Percentiles rank a stretch among this genome's conserved stretches.
These are phyloP conservation scores for Trachelus iudaicus DNA, from an alignment of 2,888 invertebrate species.

Conservation along the genomic window DNA sequence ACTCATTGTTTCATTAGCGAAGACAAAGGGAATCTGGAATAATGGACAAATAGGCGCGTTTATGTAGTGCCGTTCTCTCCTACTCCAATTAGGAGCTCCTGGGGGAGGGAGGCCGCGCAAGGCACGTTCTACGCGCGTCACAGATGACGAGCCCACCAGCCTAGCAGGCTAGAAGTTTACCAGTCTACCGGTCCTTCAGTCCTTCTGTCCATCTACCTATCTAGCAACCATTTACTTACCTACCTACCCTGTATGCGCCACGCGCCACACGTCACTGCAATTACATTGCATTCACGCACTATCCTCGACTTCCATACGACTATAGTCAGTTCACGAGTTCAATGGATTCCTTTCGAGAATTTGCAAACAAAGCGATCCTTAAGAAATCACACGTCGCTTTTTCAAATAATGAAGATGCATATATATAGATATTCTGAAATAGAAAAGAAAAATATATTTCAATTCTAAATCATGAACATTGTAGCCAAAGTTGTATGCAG, in stretches of 20 bases:
- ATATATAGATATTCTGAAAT: neutral
- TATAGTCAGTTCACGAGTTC: neutral
- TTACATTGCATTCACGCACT: neutral
- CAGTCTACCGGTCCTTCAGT: neutral
- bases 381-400: neutral
- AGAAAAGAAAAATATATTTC: neutral
- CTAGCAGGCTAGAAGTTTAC: neutral
- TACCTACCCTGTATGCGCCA: neutral
- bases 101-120: conserved; percentile 40
- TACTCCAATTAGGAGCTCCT: conserved; percentile 62
- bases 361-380: neutral
- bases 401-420: neutral
- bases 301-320: neutral
- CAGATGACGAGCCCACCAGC: conserved; percentile 12
- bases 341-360: neutral
- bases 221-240: neutral
- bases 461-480: neutral
- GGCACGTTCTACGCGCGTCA: conserved; percentile 42
- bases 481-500: too few species aligned
- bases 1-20: conserved; percentile 66
- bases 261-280: neutral
- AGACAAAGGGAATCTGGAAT: conserved; percentile 66
- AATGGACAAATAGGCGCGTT: conserved; percentile 66
- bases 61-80: conserved; percentile 56
- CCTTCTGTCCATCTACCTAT: neutral